Evolutionary conservation across 2,888 invertebrate genomes (phyloP), one percentile per base, ranked within the genome.

Genomic region (Eupithecia vulgata): DNA sequence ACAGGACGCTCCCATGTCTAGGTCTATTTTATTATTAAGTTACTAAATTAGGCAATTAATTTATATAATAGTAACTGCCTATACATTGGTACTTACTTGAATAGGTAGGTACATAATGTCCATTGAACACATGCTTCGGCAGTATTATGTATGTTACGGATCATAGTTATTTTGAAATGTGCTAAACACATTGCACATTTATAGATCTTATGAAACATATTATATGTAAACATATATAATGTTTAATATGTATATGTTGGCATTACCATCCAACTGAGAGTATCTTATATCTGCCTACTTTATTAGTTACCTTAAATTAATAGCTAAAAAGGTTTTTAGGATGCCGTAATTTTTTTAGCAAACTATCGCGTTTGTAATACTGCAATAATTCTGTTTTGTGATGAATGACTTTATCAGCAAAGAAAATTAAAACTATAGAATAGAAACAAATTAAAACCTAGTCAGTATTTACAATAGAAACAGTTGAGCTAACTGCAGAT

Each of bases 1-100:
- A 81, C 83, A 83, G 77, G 79, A 78, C 82, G 84, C 82, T 87
- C 88, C 83, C 88, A 85, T 84, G 78, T 80, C 86, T 80, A 76
- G 74, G 66, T 68, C 73, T 71, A 74, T 73, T 45, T 15, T 69
- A 68, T 69, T 52, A 62, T 34, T 35, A 6, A 34, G 30, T 30
- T 30, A 1, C 30, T 13, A 17, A 61, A 17, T 61, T 30, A 30
- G 30, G 30, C 4, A 30, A 30, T 30, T 30, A 1, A 30, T 30
- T 30, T 30, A 30, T 3, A 30, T 30, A 45, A 45, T n/a, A 45
- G 17, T 45, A n/a, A 15, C 7, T 45, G 1, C 8, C 7, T 45
- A n/a, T 17, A 45, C 7, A 3, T 13, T 40, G 1, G 17, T n/a
- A 45, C 45, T 17, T n/a, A 59, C 30, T 59, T 6, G 25, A 59